Evolutionary conservation across 1,140 invertebrate species (phyloP).

Genomic region (Leptinotarsa undecemlineata): DNA sequence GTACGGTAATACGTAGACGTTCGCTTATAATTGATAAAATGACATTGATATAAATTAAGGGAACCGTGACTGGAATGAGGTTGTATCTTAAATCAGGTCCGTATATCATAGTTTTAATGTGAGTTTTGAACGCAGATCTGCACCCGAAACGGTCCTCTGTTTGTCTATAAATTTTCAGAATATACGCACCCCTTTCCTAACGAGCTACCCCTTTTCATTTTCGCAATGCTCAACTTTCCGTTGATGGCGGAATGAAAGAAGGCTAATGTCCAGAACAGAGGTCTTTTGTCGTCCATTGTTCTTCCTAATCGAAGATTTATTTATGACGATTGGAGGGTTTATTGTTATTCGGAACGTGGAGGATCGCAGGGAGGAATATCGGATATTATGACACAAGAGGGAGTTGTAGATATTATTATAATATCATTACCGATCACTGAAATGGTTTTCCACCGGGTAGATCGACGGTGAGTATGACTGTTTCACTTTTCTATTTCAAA

Average conservation of each 20-base stretch:
- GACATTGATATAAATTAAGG: slow-evolving; percentile 56
- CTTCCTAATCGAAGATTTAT: slow-evolving; percentile 4
- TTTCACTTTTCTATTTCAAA: no score
- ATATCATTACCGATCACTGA: no score
- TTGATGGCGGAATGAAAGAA: background rate
- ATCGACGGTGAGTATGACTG: no score
- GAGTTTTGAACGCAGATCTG: slow-evolving; percentile 52
- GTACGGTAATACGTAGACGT: slow-evolving; percentile 32
- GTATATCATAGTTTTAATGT: slow-evolving; percentile 56
- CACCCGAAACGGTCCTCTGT: slow-evolving; percentile 50
- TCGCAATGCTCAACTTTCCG: background rate
- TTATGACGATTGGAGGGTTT: background rate
- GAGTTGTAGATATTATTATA: no score
- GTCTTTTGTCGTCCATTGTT: slow-evolving; percentile 1
- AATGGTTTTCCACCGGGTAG: no score
- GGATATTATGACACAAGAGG: no score
- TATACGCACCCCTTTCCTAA: slow-evolving; percentile 44
- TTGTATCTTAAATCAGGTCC: slow-evolving; percentile 53
- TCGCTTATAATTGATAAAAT: slow-evolving; percentile 55
- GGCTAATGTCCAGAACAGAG: slow-evolving; percentile 2
- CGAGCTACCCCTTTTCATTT: slow-evolving; percentile 20
- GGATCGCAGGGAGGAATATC: no score
- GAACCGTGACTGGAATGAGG: slow-evolving; percentile 53
- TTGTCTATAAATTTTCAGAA: slow-evolving; percentile 52
- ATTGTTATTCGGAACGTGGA: background rate